phyloP scores from a whole-genome alignment of 2,113 vertebrate genomes.

The Cochlearius cochlearius region DNA sequence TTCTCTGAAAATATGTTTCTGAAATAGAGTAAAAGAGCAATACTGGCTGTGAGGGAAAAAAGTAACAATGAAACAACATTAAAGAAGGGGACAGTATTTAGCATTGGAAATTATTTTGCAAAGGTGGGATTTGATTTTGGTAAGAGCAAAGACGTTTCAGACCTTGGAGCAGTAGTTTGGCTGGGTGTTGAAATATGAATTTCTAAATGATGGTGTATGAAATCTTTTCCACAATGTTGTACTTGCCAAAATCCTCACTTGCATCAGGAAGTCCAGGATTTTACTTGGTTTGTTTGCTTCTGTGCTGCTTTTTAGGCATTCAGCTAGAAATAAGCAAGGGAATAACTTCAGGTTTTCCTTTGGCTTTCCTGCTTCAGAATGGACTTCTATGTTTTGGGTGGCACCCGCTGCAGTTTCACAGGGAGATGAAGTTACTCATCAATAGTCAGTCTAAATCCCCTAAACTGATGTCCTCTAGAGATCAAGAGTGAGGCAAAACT shows the following conservation, averaged over 20 bases:
- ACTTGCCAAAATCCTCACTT: background rate
- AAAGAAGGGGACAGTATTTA: background rate
- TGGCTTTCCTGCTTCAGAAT: background rate
- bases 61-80: background rate
- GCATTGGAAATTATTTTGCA: background rate
- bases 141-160: background rate
- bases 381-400: background rate
- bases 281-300: background rate
- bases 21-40: background rate
- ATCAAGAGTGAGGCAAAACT: background rate
- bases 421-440: background rate
- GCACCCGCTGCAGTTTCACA: background rate
- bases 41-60: background rate
- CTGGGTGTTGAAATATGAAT: background rate
- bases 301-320: background rate
- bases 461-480: background rate
- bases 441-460: background rate
- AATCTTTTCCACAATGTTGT: background rate
- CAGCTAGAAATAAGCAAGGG: background rate
- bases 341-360: background rate
- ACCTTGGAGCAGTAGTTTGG: background rate
- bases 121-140: background rate
- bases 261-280: background rate
- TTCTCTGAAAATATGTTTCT: background rate
- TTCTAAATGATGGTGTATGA: background rate